Conservation (phyloP, 2,113 vertebrate species). For the Neogobius melanostomus region DNA sequence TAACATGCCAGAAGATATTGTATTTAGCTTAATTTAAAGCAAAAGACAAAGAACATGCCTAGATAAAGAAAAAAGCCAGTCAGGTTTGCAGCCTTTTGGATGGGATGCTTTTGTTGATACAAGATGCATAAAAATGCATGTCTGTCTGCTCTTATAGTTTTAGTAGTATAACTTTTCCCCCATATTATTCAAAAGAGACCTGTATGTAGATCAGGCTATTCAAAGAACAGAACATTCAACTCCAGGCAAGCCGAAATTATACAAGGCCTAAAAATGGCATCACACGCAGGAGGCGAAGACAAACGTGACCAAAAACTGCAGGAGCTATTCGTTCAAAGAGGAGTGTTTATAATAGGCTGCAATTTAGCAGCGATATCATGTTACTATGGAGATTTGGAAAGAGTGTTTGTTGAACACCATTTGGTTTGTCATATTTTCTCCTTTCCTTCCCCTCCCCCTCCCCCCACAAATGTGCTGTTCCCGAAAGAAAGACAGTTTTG, state of each 20-base stretch:
- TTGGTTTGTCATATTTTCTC: slow-evolving; percentile 21
- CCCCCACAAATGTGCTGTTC: slow-evolving; percentile 24
- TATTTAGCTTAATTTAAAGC: no score
- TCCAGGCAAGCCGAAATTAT: slow-evolving; percentile 28
- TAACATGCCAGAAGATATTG: no score
- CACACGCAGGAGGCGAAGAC: slow-evolving; percentile 15
- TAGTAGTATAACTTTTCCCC: no score
- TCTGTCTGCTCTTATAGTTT: no score
- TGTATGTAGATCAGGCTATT: slow-evolving; percentile 32
- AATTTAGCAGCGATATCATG: slow-evolving; percentile 46
- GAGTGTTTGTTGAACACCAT: slow-evolving; percentile 42
- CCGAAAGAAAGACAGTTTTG: slow-evolving; percentile 15
- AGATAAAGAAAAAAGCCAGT: no score
- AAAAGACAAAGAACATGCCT: no score
- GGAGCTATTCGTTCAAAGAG: slow-evolving; percentile 43
- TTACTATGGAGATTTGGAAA: slow-evolving; percentile 69
- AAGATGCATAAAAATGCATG: no score
- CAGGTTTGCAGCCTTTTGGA: no score
- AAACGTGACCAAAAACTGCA: slow-evolving; percentile 24
- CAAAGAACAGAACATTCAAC: slow-evolving; percentile 34
- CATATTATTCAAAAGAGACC: no score
- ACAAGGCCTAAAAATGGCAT: slow-evolving; percentile 21
- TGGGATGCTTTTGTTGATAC: no score
- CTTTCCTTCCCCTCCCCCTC: not conserved
- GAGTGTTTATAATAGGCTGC: slow-evolving; percentile 38